Evolutionary conservation across 2,113 vertebrate genomes (phyloP).

Genomic region (Narcine bancroftii): DNA sequence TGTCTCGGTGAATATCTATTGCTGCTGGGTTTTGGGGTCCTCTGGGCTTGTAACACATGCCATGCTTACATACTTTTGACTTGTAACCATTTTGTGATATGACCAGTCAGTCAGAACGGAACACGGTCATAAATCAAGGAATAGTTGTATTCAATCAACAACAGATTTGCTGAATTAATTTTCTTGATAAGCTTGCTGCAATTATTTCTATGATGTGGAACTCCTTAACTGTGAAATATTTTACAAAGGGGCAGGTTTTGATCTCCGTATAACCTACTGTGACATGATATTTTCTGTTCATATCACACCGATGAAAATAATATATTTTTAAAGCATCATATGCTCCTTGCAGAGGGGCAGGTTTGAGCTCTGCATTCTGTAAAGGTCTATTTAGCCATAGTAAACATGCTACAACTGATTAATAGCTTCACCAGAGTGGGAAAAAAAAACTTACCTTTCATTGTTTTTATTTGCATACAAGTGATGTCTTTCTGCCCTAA

Average conservation of each 20-base stretch:
- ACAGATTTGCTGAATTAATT: background rate
- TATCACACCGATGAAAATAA: background rate
- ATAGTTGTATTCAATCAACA: background rate
- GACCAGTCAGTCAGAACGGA: no score
- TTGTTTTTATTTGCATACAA: background rate
- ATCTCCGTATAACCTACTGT: background rate
- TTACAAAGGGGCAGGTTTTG: background rate
- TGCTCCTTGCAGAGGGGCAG: background rate
- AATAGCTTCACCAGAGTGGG: background rate
- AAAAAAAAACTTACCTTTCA: background rate
- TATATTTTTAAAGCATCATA: background rate
- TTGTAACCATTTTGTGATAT: no score
- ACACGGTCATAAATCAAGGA: no score
- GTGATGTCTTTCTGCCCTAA: background rate
- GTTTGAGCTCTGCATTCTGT: background rate
- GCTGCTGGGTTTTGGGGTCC: no score
- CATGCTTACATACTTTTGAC: no score
- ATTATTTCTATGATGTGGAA: background rate
- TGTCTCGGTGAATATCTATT: no score
- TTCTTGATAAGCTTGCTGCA: background rate
- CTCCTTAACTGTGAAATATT: background rate
- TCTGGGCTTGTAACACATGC: no score
- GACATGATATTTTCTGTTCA: background rate
- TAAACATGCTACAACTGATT: background rate
- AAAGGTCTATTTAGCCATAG: background rate